A percentile compares a stretch with the other conserved stretches of the same genome.
These are phyloP conservation scores for Tipula vernalis DNA, from an alignment of 2,888 invertebrate species.

Conservation along the genomic window DNA sequence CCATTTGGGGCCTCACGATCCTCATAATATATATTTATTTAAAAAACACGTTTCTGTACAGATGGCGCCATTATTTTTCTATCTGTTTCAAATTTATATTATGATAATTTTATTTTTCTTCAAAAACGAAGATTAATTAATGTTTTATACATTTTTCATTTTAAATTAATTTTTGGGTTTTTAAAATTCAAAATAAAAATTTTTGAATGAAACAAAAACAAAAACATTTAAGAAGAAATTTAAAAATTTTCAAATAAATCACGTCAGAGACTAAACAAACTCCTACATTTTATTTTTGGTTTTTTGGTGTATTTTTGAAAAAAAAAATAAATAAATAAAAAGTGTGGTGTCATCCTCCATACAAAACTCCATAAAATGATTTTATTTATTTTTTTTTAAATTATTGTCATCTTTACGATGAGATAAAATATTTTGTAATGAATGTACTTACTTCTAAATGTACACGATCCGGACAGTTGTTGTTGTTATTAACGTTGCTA, in stretches of 20 bases:
- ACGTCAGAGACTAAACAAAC: neutral
- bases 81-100: neutral
- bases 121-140: neutral
- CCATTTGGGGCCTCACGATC: neutral
- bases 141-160: neutral
- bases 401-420: neutral
- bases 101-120: neutral
- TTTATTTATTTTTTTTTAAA: neutral
- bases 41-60: neutral
- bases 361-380: neutral
- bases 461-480: conserved; percentile 25
- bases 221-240: neutral
- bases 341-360: neutral
- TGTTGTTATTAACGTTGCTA: neutral
- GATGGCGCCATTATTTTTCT: neutral
- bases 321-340: neutral
- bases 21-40: neutral
- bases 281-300: neutral
- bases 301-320: neutral
- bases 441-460: conserved; percentile 30
- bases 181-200: neutral
- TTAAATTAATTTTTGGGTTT: neutral
- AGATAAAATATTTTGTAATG: neutral
- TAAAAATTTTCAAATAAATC: neutral
- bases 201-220: neutral